Conservation (phyloP, 2,113 vertebrate genomes). For the Indicator maculatus region DNA sequence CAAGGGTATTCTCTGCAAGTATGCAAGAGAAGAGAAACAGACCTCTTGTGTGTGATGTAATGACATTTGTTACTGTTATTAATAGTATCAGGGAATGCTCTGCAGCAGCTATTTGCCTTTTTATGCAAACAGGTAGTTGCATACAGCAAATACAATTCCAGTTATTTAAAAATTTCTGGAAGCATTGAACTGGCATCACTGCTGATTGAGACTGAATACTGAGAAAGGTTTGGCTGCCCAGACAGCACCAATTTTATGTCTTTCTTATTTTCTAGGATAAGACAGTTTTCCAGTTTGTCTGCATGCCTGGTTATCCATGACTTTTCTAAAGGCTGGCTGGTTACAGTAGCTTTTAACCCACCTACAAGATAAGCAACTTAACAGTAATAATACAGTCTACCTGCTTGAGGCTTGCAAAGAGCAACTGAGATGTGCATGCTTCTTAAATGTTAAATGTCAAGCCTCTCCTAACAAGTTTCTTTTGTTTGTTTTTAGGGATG, state of each 20-base stretch:
- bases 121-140: not conserved
- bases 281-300: not conserved
- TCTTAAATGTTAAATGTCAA: not conserved
- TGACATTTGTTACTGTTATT: not conserved
- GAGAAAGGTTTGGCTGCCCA: not conserved
- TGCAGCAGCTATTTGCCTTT: not conserved
- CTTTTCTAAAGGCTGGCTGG: not conserved
- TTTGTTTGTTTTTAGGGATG: conserved; percentile 70
- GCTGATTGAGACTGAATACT: not conserved
- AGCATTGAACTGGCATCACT: not conserved
- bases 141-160: not conserved
- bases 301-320: not conserved
- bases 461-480: not conserved
- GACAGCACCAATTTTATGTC: not conserved
- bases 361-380: not conserved
- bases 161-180: not conserved
- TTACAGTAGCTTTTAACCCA: not conserved
- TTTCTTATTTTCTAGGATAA: not conserved
- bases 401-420: not conserved
- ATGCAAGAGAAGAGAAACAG: not conserved
- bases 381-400: not conserved
- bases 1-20: not conserved
- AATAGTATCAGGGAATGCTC: not conserved
- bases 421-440: not conserved
- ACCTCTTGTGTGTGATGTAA: rapidly evolving